Evolutionary conservation across 2,797 vertebrate genomes (phyloP).

Genomic region (Poeciliopsis gracilis): DNA sequence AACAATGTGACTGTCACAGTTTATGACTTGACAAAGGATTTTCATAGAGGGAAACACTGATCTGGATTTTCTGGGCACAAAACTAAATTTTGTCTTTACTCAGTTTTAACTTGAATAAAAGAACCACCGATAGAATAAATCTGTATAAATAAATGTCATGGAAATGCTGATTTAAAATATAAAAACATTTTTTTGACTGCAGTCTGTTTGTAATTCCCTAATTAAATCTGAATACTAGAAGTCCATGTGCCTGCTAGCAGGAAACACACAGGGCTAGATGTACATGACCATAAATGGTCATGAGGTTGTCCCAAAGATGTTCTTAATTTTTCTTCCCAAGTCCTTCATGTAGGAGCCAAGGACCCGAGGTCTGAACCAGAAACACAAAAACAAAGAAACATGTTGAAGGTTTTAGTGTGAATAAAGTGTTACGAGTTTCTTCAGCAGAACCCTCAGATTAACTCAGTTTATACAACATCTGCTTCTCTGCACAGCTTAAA

Average conservation of each 20-base stretch:
- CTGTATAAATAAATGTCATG: not conserved
- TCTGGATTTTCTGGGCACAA: not conserved
- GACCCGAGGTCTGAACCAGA: not conserved
- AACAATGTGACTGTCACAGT: not conserved
- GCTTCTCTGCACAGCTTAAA: not conserved
- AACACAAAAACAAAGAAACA: constrained; percentile 20
- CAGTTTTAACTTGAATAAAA: not conserved
- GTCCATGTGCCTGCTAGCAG: constrained; percentile 31
- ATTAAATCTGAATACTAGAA: constrained; percentile 64
- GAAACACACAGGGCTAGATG: constrained; percentile 26
- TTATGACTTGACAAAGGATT: not conserved
- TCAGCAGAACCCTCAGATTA: not conserved
- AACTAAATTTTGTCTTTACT: not conserved
- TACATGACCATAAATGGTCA: constrained; percentile 58
- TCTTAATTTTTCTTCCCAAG: constrained; percentile 23
- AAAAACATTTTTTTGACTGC: constrained; percentile 2
- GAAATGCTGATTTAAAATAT: not conserved
- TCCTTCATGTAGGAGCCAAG: not conserved
- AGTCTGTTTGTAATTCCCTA: constrained; percentile 45
- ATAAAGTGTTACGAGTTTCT: not conserved
- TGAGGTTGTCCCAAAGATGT: constrained; percentile 42
- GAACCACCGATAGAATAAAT: not conserved
- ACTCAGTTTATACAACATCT: not conserved
- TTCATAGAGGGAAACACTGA: not conserved
- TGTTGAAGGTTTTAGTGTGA: not conserved